Percentiles rank a stretch among this genome's conserved stretches.
Conservation (phyloP, 2,888 invertebrate genomes). For the Amiota minor region DNA sequence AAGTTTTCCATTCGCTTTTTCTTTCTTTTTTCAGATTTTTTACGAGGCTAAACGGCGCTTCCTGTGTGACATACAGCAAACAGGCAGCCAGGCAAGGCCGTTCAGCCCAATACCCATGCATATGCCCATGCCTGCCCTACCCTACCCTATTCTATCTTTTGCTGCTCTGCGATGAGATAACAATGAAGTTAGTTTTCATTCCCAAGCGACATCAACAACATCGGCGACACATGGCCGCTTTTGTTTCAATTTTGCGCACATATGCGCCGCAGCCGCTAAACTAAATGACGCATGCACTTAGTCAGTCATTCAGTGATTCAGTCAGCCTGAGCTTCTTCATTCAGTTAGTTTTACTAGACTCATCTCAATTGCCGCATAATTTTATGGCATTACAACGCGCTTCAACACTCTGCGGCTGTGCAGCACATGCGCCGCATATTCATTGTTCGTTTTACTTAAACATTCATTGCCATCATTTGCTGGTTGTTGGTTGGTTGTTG, state of each 20-base stretch:
- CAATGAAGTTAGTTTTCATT: slow-evolving; percentile 30
- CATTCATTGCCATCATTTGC: neutral
- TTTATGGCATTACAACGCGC: slow-evolving; percentile 49
- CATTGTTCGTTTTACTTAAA: neutral
- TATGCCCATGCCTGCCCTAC: neutral
- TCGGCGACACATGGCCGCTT: slow-evolving; percentile 21
- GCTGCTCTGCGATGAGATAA: too few species aligned
- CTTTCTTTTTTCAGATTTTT: slow-evolving; percentile 54
- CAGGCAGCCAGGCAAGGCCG: slow-evolving; percentile 7
- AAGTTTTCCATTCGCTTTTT: neutral
- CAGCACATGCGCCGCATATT: slow-evolving; percentile 21
- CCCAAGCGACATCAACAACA: slow-evolving; percentile 20
- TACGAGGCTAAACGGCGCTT: slow-evolving; percentile 60
- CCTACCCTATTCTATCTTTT: too few species aligned
- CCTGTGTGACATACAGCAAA: neutral
- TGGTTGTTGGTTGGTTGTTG: neutral
- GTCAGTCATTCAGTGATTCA: neutral
- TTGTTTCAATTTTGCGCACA: slow-evolving; percentile 50
- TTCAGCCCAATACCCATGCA: slow-evolving; percentile 1
- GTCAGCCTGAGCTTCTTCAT: neutral
- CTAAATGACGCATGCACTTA: neutral
- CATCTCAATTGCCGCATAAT: slow-evolving; percentile 55
- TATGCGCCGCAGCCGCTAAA: slow-evolving; percentile 58
- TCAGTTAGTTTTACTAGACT: neutral
- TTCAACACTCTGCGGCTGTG: slow-evolving; percentile 11